These are phyloP conservation scores for Drosophila eugracilis DNA, from an alignment of 1,140 invertebrate species.

Conservation along the genomic window DNA sequence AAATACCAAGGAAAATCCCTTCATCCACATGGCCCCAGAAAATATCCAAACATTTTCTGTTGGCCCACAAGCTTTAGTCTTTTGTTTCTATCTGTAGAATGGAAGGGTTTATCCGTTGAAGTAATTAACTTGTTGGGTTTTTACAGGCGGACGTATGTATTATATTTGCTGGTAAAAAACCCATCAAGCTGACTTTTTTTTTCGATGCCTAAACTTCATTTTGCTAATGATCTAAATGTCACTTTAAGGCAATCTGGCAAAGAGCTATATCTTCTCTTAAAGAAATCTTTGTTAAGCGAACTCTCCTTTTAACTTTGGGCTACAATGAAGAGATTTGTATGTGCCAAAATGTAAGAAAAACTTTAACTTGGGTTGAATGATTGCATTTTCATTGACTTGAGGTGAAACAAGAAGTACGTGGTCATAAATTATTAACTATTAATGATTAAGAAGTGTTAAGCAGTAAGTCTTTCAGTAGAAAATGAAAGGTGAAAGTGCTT, in stretches of 20 bases:
- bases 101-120: background rate
- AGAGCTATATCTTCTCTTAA: too few species aligned
- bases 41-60: slow-evolving; percentile 3
- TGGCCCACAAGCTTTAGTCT: background rate
- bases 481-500: too few species aligned
- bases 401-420: too few species aligned
- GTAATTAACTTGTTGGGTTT: slow-evolving; percentile 30
- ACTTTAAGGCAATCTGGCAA: background rate
- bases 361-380: too few species aligned
- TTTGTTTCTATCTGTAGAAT: background rate
- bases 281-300: too few species aligned
- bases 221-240: slow-evolving; percentile 12
- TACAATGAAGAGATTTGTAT: background rate
- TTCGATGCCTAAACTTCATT: slow-evolving; percentile 26
- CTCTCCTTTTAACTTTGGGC: too few species aligned
- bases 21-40: slow-evolving; percentile 30
- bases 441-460: too few species aligned
- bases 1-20: slow-evolving; percentile 44
- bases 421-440: too few species aligned
- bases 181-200: too few species aligned
- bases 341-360: background rate
- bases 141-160: slow-evolving; percentile 5
- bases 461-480: too few species aligned
- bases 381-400: too few species aligned
- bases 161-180: too few species aligned